Evolutionary conservation across 30 jellyfish, hydroid and myxozoan species (phyloP), one percentile per base, ranked within the genome.

Genomic region (Sanderia malayensis): DNA sequence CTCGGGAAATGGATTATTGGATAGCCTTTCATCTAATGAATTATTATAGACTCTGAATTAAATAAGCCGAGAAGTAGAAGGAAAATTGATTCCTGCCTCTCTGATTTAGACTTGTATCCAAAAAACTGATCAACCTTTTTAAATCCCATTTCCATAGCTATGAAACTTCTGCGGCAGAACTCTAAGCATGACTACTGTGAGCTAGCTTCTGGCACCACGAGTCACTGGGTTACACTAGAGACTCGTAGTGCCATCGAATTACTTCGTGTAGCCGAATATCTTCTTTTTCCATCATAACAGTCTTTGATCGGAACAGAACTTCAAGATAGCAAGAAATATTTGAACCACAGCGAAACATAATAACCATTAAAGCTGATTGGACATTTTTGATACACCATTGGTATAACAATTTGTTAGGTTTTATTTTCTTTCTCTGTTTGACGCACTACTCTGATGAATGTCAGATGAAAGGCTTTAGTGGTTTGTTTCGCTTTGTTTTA

Each of bases 31-130:
- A 41, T 41, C 55, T 41, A 41, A 41, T 41, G 55, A 41, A 41
- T 8, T 41, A 6, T 8, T 41, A 41, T 41, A 41, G 55, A 41
- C 55, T 41, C 55, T 41, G 55, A 41, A 41, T 41, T 41, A 41
- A 41, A 41, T 41, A 41, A 41, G 55, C 55, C 55, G 55, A 41
- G 55, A 41, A 41, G 55, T 41, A 41, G 55, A 41, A 41, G 55
- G 55, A 41, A 41, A 41, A 41, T 41, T 41, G 55, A 41, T 41
- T 41, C 15, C 55, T 41, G 55, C 15, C 11, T 41, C 55, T 41
- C 55, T 41, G 55, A 41, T 41, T 41, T 41, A 41, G 55, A 41
- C 55, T 41, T 41, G 8, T 41, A 41, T 41, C 55, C 55, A 41
- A 41, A 41, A 41, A 41, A 15, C 55, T 41, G 55, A 41, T 41